Evolutionary conservation across 2,888 invertebrate species (phyloP), one percentile per base, ranked within the genome.

Genomic region (Platycheirus rosarum): DNA sequence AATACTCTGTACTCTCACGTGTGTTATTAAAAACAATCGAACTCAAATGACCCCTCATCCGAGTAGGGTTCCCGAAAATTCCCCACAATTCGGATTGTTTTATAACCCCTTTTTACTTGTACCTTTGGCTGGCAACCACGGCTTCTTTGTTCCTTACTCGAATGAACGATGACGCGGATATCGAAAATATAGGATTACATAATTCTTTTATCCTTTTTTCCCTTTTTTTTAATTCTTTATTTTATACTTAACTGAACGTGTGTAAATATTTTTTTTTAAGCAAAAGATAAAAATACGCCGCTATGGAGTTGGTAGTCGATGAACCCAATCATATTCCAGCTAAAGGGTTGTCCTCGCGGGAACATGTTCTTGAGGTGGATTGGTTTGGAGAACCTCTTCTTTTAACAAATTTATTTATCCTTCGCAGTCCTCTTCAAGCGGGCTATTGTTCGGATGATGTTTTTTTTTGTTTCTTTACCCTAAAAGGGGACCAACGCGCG

Each of bases 81-180:
- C 71, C 46, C 16, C 66, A 60, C 65, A 65, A 35, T 71, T 29
- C 37, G 49, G 57, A 35, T 48, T 44, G 46, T 49, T 57, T 53
- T 55, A n/a, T 57, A 42, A 9, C 26, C 42, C 5, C 8, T 44
- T 75, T 49, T 53, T n/a, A n/a, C n/a, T 68, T 53, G 7, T 46
- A 13, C 13, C 42, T 18, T 57, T 1, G 42, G 60, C 42, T 60
- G 18, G 18, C 29, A 46, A 60, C 20, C 26, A 75, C 79, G 79
- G 79, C 55, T 60, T 70, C 80, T 80, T 80, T 80, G 80, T 80
- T 76, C 80, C 75, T 66, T 66, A 62, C 76, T 80, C 70, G 35
- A 66, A 80, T 80, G 76, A 80, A 80, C 80, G 65, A 66, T 76
- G 70, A 80, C 80, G 80, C 76, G 80, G 70, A 80, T 80, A 80